Base-by-base conservation (phyloP, 2,113 vertebrate species). In the Speoplatyrhinus poulsoni region DNA sequence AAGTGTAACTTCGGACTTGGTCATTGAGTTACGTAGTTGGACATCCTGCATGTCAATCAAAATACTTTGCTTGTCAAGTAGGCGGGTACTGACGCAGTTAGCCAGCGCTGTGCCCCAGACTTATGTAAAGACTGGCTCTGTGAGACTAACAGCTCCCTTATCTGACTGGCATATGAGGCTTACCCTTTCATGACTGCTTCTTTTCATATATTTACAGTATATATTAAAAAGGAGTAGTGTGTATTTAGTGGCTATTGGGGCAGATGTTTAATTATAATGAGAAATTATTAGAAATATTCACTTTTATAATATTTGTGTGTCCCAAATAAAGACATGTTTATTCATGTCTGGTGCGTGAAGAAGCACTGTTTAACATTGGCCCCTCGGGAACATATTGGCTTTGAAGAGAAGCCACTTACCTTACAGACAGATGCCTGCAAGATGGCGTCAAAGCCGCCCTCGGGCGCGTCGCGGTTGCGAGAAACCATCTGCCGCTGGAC, bases 401-500 rank as follows among this genome's bases (percentile, higher is more conserved):
- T 58, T n/a, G 26, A 6, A 3, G 36, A n/a, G 16, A 17, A 9
- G 16, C 60, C 60, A 41, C 87, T 92, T 88, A 99, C 98, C 95
- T 96, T 95, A 87, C 98, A 99, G 36, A 99, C 98, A 0, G 95
- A 94, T 0, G 97, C 96, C 91, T 99, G 98, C 71, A 99, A 88
- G 54, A 99, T 94, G 0, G 98, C 97, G 26, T 99, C 98, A 0
- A 99, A 98, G 0, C 96, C 96, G 0, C 98, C 98, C 79, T 99
- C 98, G 0, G 98, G 98, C 0, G 97, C 97, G 6, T 99, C 98
- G 0, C 96, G 79, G 88, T 99, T 99, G 58, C 97, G 94, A 8
- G 98, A 99, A 46, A 99, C 97, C 80, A 95, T 93, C 92, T 99
- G 98, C 56, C 96, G 98, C 85, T 91, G 95, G 60, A 99, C 97